Percentiles rank a stretch among this genome's conserved stretches.
Conservation (phyloP, 2,113 vertebrate genomes). For the sheep (Ovis aries) region DNA sequence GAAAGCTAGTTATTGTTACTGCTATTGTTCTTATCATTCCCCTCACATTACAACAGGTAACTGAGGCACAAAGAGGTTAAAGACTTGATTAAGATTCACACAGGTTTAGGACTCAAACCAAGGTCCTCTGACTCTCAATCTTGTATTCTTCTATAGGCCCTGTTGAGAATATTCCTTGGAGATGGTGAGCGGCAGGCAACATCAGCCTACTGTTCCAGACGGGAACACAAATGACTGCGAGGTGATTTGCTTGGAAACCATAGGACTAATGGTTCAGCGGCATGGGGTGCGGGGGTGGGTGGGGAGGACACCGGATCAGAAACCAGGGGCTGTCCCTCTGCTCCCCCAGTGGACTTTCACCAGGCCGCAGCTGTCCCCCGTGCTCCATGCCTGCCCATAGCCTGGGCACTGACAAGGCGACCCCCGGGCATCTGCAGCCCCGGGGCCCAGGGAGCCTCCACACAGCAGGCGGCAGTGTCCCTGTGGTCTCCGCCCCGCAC, state of each 20-base stretch:
- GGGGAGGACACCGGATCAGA: too few relatives aligned
- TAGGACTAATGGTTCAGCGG: fast-evolving
- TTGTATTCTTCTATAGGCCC: background rate
- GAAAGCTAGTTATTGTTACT: background rate
- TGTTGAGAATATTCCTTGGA: background rate
- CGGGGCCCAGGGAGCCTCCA: fast-evolving
- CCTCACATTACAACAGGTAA: background rate
- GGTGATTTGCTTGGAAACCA: background rate
- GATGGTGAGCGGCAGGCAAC: background rate
- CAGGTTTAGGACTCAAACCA: background rate
- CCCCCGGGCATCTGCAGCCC: background rate
- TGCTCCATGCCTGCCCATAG: background rate
- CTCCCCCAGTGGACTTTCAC: background rate
- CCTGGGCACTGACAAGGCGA: background rate
- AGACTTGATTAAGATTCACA: background rate
- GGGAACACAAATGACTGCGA: background rate
- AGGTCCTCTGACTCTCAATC: background rate
- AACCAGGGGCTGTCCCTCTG: background rate
- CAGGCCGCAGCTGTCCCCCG: background rate
- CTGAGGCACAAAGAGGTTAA: background rate
- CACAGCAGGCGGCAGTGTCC: fast-evolving
- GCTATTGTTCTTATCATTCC: background rate
- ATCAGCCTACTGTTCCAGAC: background rate
- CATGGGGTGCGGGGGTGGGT: too few relatives aligned
- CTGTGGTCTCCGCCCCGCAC: background rate